Conservation (phyloP, 1,140 invertebrate genomes). For the Diabrotica virgifera region DNA sequence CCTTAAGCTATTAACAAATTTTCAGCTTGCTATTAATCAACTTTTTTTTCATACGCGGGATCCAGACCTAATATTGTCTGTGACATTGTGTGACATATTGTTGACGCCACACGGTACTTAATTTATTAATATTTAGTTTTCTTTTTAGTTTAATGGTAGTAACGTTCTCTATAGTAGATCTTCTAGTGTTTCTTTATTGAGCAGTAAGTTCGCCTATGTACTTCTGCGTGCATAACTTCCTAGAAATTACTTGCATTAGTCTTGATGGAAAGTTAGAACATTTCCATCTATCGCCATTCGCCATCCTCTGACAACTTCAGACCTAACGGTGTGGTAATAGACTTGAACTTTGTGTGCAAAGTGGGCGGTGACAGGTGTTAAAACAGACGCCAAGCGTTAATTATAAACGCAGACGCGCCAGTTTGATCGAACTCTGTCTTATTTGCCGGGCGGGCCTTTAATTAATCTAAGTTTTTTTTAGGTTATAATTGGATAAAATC, state of each 20-base stretch:
- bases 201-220: background rate
- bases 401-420: slow-evolving; percentile 9
- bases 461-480: slow-evolving; percentile 7
- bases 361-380: slow-evolving; percentile 13
- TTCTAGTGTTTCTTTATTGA: too few species aligned
- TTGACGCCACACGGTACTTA: too few species aligned
- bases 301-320: background rate
- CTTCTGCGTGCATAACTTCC: background rate
- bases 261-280: background rate
- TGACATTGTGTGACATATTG: too few species aligned
- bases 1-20: too few species aligned
- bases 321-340: slow-evolving; percentile 9
- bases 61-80: too few species aligned
- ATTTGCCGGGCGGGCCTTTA: background rate
- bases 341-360: slow-evolving; percentile 14
- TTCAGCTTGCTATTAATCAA: too few species aligned
- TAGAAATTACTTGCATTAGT: background rate
- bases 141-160: too few species aligned
- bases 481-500: slow-evolving; percentile 5
- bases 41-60: too few species aligned
- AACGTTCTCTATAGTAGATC: too few species aligned
- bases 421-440: background rate
- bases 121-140: too few species aligned
- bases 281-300: background rate
- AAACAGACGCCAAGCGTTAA: slow-evolving; percentile 12